Evolutionary conservation across 2,113 vertebrate genomes (phyloP).

Genomic region (Cyrtonyx montezumae): DNA sequence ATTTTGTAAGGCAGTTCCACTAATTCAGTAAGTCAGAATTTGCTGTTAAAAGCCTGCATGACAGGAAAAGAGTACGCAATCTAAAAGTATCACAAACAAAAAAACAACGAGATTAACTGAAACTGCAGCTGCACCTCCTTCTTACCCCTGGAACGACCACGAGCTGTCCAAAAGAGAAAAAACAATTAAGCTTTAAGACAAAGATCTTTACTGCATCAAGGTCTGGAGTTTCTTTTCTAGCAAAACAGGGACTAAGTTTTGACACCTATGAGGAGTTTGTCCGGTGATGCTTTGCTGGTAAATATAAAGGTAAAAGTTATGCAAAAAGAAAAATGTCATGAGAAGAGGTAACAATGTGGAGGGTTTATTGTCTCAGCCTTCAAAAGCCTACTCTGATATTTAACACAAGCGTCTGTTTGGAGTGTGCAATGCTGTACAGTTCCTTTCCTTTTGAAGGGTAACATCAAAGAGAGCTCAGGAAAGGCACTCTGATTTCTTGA

Average conservation of each 20-base stretch:
- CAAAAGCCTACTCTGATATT: background rate
- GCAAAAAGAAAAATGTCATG: background rate
- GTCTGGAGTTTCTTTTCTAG: background rate
- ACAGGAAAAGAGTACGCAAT: background rate
- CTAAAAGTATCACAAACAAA: constrained; percentile 4
- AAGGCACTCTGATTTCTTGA: background rate
- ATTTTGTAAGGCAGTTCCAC: background rate
- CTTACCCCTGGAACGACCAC: background rate
- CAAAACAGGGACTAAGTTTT: background rate
- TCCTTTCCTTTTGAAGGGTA: background rate
- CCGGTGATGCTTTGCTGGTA: background rate
- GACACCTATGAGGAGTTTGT: background rate
- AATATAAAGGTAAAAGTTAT: background rate
- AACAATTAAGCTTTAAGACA: background rate
- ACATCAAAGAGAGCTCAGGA: background rate
- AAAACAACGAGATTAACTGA: background rate
- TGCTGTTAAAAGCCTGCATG: background rate
- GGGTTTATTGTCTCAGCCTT: background rate
- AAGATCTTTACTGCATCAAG: background rate
- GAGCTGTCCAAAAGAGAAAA: background rate
- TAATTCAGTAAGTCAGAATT: background rate
- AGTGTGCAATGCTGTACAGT: background rate
- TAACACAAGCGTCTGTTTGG: background rate
- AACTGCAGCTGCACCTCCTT: background rate
- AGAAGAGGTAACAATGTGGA: background rate